Conservation (phyloP, 2,888 invertebrate genomes). For the Ischnus inquisitorius region DNA sequence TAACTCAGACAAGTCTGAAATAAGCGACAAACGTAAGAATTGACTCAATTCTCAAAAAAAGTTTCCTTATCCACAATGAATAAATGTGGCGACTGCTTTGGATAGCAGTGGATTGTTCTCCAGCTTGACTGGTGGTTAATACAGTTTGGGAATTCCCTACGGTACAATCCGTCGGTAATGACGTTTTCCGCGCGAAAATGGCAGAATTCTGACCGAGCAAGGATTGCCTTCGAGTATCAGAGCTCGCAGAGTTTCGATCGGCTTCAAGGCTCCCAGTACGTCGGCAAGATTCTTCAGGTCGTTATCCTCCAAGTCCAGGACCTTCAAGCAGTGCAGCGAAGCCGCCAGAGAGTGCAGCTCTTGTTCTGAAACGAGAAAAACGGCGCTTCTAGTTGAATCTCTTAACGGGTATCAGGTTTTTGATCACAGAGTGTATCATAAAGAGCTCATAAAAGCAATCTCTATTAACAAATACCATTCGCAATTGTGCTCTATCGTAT, state of each 20-base stretch:
- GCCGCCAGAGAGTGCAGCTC: constrained; percentile 63
- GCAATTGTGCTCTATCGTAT: no score
- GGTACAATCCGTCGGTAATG: constrained; percentile 11
- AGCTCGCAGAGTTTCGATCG: constrained; percentile 84
- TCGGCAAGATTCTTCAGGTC: constrained; percentile 87
- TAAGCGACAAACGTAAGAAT: constrained; percentile 58
- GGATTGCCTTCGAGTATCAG: constrained; percentile 88
- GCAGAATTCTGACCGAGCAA: constrained; percentile 86
- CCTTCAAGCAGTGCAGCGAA: constrained; percentile 71
- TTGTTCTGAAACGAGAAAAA: constrained; percentile 33
- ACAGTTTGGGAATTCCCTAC: not conserved
- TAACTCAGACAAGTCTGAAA: constrained; percentile 86
- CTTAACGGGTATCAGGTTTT: not conserved
- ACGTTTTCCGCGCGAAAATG: not conserved
- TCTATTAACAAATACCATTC: no score
- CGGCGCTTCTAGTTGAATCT: not conserved
- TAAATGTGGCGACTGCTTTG: constrained; percentile 5
- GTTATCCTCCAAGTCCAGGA: constrained; percentile 87
- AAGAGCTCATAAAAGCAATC: not conserved
- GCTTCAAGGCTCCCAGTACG: constrained; percentile 83
- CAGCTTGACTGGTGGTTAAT: not conserved
- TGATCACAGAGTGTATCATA: not conserved
- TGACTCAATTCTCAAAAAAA: not conserved
- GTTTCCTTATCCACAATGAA: constrained; percentile 1
- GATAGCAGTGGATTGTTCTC: not conserved